Evolutionary conservation across 2,113 vertebrate genomes (phyloP).

Genomic region (Pampusana beccarii): DNA sequence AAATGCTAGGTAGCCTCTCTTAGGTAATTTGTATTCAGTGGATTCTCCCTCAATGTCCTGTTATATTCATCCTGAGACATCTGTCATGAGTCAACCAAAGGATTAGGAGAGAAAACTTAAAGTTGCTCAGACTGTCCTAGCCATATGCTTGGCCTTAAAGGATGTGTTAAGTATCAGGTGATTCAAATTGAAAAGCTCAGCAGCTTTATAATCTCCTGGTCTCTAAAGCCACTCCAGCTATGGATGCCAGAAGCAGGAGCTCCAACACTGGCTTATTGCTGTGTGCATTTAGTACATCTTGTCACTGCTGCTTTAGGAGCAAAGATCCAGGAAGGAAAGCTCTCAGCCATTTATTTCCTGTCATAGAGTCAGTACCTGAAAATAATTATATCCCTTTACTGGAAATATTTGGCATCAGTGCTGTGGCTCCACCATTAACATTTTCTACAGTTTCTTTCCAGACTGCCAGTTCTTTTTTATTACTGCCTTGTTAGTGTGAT

Average conservation of each 20-base stretch:
- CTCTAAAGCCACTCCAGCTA: not conserved
- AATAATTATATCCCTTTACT: conserved; percentile 49
- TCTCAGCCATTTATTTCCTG: conserved; percentile 20
- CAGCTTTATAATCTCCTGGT: conserved; percentile 35
- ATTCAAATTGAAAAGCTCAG: conserved; percentile 52
- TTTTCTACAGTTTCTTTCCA: conserved; percentile 47
- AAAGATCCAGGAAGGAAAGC: conserved; percentile 15
- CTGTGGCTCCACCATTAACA: conserved; percentile 23
- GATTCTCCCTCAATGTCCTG: conserved; percentile 31
- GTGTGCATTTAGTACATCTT: not conserved
- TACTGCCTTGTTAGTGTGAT: conserved; percentile 57
- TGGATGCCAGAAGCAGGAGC: conserved; percentile 11
- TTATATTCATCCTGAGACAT: conserved; percentile 30
- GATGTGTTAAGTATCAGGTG: conserved; percentile 24
- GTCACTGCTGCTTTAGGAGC: not conserved
- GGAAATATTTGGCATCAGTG: conserved; percentile 47
- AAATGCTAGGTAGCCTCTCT: not conserved
- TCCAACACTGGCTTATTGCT: conserved; percentile 2
- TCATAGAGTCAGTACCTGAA: conserved; percentile 53
- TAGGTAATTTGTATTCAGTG: conserved; percentile 30
- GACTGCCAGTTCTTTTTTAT: conserved; percentile 52
- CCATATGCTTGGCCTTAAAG: conserved; percentile 43
- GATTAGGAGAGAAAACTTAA: conserved; percentile 50
- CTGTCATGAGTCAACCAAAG: conserved; percentile 27
- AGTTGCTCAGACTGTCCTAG: conserved; percentile 27